Evolutionary conservation across 2,113 vertebrate genomes (phyloP), one percentile per base, ranked within the genome.

Genomic region (Hucho hucho): DNA sequence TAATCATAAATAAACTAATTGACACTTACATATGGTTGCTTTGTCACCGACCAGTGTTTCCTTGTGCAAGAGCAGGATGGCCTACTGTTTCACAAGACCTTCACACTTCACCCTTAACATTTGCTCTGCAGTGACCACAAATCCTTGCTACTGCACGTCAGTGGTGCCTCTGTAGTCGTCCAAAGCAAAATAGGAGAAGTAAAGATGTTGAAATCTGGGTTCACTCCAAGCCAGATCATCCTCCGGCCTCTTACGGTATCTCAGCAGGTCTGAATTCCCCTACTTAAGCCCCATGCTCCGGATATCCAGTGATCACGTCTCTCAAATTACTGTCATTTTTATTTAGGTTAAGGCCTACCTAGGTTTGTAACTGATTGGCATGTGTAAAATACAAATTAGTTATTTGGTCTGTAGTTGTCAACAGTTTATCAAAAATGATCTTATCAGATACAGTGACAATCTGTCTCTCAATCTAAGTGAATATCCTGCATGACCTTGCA

Each of bases 131-230:
- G 86, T 89, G 87, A 91, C 88, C 89, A 75, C 88, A 90, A 90
- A 84, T 85, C 69, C 84, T 84, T 87, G 85, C 74, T 88, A 84
- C 74, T 88, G 89, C 84, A 82, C 81, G 80, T 89, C 86, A 84
- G 79, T 81, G 75, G 81, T 73, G 69, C 71, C 85, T 87, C 86
- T 79, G 76, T 80, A 85, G 87, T 89, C 85, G 87, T 90, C 82
- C n/a, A 70, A 74, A 26, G 53, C 26, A 6, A 82, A 92, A 90
- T 90, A 78, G 89, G 84, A 92, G 91, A 92, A 92, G 91, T 92
- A 85, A 79, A 84, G 70, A 47, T 92, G 91, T 92, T 56, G 91
- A 92, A 92, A 92, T 90, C 77, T 76, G 76, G 88, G 89, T 89
- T 87, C 74, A 83, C 84, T 85, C 83, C 20, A 84, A 88, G 82